Evolutionary conservation across 2,113 vertebrate genomes (phyloP).

Genomic region (Gorsachius goisagi): DNA sequence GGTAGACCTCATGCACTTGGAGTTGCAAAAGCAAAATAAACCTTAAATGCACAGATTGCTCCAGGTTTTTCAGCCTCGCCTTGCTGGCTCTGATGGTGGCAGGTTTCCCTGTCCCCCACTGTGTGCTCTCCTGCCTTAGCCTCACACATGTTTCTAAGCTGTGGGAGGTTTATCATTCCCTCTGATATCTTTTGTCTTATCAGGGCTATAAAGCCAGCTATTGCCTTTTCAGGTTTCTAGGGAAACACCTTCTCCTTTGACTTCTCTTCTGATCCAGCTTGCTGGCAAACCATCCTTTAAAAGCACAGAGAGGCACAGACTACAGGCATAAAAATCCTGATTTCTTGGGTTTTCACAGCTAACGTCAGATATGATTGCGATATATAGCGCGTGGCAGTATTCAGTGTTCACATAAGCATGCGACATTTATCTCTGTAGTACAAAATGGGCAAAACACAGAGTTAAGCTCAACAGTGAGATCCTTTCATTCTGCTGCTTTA

Average conservation of each 20-base stretch:
- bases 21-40: background rate
- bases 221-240: background rate
- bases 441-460: background rate
- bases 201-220: background rate
- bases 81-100: background rate
- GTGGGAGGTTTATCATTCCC: background rate
- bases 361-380: rapidly evolving
- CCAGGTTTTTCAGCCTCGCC: background rate
- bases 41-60: background rate
- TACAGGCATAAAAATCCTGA: background rate
- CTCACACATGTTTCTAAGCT: background rate
- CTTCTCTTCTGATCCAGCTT: background rate
- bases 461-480: background rate
- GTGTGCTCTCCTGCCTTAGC: background rate
- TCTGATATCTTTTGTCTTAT: background rate
- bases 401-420: background rate
- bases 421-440: background rate
- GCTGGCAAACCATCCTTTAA: background rate
- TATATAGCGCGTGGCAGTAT: rapidly evolving
- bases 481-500: background rate
- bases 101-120: background rate
- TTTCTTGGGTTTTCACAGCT: background rate
- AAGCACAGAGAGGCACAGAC: background rate
- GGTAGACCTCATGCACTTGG: background rate
- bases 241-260: background rate